These are phyloP conservation scores for Sebastes cheni DNA, from an alignment of 2,797 vertebrate species.

Conservation along the genomic window DNA sequence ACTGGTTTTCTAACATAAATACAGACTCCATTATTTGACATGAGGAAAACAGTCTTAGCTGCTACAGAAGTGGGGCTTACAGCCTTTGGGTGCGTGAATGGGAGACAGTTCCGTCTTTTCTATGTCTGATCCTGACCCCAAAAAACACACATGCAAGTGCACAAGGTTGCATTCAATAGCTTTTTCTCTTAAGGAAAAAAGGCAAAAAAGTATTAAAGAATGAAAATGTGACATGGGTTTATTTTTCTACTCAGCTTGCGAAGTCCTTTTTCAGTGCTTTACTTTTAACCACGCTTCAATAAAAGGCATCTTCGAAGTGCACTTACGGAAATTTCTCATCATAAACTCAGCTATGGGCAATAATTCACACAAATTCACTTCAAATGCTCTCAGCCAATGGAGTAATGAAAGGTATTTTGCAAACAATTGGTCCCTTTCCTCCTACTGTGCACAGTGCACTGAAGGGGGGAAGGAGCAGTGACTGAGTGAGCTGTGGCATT, in stretches of 20 bases:
- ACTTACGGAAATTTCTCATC: constrained; percentile 57
- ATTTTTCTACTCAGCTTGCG: constrained; percentile 24
- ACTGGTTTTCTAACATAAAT: background rate
- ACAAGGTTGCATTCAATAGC: constrained; percentile 16
- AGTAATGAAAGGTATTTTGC: constrained; percentile 74
- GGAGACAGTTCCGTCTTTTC: background rate
- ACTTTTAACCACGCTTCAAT: constrained; percentile 36
- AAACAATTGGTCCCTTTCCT: constrained; percentile 68
- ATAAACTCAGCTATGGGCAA: constrained; percentile 61
- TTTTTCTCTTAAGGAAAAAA: constrained; percentile 23
- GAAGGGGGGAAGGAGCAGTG: constrained; percentile 43
- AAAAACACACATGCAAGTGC: background rate
- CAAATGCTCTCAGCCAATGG: constrained; percentile 58
- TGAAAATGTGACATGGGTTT: constrained; percentile 22
- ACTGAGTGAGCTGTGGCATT: constrained; percentile 72
- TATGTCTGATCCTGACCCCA: background rate
- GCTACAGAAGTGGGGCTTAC: background rate
- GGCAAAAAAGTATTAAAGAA: constrained; percentile 31
- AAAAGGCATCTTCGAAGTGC: constrained; percentile 55
- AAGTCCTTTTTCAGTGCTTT: constrained; percentile 24
- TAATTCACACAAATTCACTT: constrained; percentile 64
- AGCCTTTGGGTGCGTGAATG: background rate
- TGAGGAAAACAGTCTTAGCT: background rate
- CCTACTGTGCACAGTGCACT: constrained; percentile 42
- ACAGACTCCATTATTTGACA: background rate